A percentile compares a stretch with the other conserved stretches of the same genome.
Conservation (phyloP, 2,888 invertebrate species). For the Agonopterix subpropinquella region DNA sequence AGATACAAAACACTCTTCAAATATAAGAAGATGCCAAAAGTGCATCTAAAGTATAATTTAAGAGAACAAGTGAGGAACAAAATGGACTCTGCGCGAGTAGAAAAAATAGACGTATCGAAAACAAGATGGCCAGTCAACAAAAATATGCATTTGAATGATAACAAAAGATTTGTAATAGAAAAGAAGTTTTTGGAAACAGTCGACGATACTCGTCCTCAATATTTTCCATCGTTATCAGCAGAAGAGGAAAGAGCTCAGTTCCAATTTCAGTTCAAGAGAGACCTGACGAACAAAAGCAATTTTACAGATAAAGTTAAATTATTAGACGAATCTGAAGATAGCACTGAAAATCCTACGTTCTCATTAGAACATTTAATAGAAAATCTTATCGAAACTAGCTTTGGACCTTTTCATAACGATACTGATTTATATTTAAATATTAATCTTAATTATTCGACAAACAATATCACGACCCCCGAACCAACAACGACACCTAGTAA, state of each 20-base stretch:
- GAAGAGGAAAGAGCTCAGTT: not conserved
- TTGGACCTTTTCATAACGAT: slow-evolving; percentile 21
- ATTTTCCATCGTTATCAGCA: slow-evolving; percentile 4
- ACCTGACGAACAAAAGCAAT: slow-evolving; percentile 25
- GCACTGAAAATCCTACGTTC: slow-evolving; percentile 17
- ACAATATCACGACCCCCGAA: slow-evolving; percentile 1
- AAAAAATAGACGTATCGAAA: slow-evolving; percentile 36
- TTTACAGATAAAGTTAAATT: slow-evolving; percentile 17
- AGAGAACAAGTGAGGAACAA: slow-evolving; percentile 51
- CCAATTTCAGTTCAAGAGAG: slow-evolving; percentile 31
- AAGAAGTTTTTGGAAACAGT: too few relatives aligned
- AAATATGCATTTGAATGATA: slow-evolving; percentile 12
- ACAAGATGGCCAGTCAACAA: slow-evolving; percentile 49
- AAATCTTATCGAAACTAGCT: slow-evolving; percentile 39
- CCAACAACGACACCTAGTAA: not conserved
- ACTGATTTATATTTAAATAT: slow-evolving; percentile 8
- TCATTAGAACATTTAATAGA: slow-evolving; percentile 47
- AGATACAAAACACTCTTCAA: slow-evolving; percentile 41
- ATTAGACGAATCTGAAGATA: slow-evolving; percentile 16
- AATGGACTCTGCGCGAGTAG: slow-evolving; percentile 30
- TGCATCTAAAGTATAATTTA: slow-evolving; percentile 49
- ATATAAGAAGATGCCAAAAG: slow-evolving; percentile 44
- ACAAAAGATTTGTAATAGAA: too few relatives aligned
- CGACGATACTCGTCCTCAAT: too few relatives aligned
- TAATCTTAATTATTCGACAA: slow-evolving; percentile 1